phyloP scores from a whole-genome alignment of 2,888 invertebrate species.

The Ochropacha duplaris region DNA sequence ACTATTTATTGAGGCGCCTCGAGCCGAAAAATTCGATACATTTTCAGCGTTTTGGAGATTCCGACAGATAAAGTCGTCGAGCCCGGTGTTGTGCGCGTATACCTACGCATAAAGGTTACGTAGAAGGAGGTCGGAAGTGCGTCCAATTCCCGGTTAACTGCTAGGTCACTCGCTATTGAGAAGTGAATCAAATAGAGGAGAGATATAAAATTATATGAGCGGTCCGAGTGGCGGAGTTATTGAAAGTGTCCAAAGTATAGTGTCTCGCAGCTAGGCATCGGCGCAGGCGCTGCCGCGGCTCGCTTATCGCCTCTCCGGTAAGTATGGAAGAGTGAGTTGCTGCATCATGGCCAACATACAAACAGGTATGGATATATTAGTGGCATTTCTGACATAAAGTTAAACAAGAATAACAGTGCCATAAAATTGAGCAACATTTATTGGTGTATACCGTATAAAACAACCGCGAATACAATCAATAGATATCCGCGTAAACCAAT shows the following conservation, averaged over 20 bases:
- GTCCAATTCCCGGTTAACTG: conserved; percentile 63
- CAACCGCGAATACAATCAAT: conserved; percentile 28
- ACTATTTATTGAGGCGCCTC: conserved; percentile 41
- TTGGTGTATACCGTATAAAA: not conserved
- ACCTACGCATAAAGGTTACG: conserved; percentile 52
- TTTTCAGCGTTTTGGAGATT: conserved; percentile 32
- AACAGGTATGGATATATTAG: conserved; percentile 39
- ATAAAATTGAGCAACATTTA: not conserved
- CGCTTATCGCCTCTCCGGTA: conserved; percentile 29
- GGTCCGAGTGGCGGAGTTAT: conserved; percentile 52
- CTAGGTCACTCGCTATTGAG: conserved; percentile 58
- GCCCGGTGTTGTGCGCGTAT: conserved; percentile 43
- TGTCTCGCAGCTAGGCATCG: conserved; percentile 22
- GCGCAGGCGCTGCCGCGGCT: conserved; percentile 7
- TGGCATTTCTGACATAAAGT: conserved; percentile 5
- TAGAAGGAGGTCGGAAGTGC: conserved; percentile 69
- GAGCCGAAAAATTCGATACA: conserved; percentile 21
- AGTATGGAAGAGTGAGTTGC: conserved; percentile 49
- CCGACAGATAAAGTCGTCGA: conserved; percentile 24
- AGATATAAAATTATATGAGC: conserved; percentile 52
- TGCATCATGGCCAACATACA: conserved; percentile 24
- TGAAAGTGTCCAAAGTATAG: conserved; percentile 60
- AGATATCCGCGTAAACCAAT: conserved; percentile 10
- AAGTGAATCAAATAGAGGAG: conserved; percentile 54
- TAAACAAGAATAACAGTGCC: not conserved